Evolutionary conservation across 2,888 invertebrate genomes (phyloP), one percentile per base, ranked within the genome.

Genomic region (Myopa tessellatipennis): DNA sequence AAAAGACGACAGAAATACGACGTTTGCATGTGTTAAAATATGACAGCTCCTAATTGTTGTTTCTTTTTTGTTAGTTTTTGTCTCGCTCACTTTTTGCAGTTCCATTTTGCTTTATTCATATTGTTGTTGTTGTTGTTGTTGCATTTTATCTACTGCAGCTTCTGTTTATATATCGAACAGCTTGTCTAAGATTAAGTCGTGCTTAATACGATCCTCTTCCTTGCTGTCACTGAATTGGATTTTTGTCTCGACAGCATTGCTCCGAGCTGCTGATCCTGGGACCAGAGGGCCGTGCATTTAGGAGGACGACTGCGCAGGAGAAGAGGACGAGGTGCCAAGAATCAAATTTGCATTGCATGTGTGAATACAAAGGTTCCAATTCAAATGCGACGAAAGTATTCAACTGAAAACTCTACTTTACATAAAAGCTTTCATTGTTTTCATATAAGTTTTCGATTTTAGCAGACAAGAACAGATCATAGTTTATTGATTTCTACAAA

Each of bases 111-210:
- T 45, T 45, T 45, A 45, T 45, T 45, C 10, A 26, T 45, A 45
- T 6, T 45, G 1, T 63, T 45, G 65, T 50, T 36, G 55, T 50
- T 52, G 74, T 38, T 74, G 55, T 74, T 67, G 40, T 63, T 73
- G 61, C 34, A 12, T 63, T 18, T 58, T 67, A 74, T 74, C 67
- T 74, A 67, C 67, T 67, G 74, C 18, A 74, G 74, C 74, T 74
- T 68, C 74, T 74, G 74, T 74, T 74, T 74, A 36, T 68, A 36
- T 67, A 67, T 55, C 67, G 52, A 67, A 74, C 74, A 74, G 67
- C 67, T 74, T 68, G 74, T 74, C 74, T 74, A 74, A 74, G 74
- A 74, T 74, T 74, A 74, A 74, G 74, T 55, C 74, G 74, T 74
- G 67, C 58, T 74, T 74, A 74, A 74, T 58, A 67, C 67, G 74